Base-by-base conservation (phyloP, 2,113 vertebrate species). In the Syngnathoides biaculeatus region DNA sequence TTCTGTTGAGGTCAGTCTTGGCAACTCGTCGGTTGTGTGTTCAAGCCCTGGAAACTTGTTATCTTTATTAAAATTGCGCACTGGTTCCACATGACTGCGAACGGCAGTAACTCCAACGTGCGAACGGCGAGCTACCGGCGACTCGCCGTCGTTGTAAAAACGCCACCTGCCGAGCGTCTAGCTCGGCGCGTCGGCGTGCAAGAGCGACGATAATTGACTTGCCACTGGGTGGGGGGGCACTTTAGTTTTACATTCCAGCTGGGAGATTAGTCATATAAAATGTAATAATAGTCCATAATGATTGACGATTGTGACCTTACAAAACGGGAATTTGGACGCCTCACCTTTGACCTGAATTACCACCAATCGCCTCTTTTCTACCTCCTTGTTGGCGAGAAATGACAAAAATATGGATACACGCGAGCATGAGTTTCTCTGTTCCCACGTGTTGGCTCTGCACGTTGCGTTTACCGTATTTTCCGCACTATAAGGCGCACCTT, bases 1-100 rank as follows among this genome's bases (percentile, higher is more conserved):
- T 73, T 72, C 42, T 52, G 48, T 78, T 82, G 45, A 53, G 68
- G 64, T 75, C 69, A 48, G 40, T 68, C 59, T 68, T 75, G 71
- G 67, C 76, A 78, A 64, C 70, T 63, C 55, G 57, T 70, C 8
- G 56, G 77, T 68, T 64, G 68, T 30, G 57, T 67, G n/a, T 43
- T 64, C 79, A 68, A 84, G 26, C 26, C 27, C 26, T 14, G 12
- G 55, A 15, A 78, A 40, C 22, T n/a, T 61, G 35, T 42, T 35
- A 17, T 17, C 55, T 57, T 57, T 57, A 57, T 30, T 57, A 57
- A 57, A 57, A 57, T 17, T 57, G 26, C 17, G 39, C n/a, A 15
- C 39, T 26, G 8, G 5, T 43, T 62, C 35, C 7, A 8, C 8
- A 59, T 38, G 22, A 20, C n/a, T 50, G 22, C 48, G 20, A 10